Base-by-base conservation (phyloP, 2,113 vertebrate species). In the Rhabdomys dilectus region DNA sequence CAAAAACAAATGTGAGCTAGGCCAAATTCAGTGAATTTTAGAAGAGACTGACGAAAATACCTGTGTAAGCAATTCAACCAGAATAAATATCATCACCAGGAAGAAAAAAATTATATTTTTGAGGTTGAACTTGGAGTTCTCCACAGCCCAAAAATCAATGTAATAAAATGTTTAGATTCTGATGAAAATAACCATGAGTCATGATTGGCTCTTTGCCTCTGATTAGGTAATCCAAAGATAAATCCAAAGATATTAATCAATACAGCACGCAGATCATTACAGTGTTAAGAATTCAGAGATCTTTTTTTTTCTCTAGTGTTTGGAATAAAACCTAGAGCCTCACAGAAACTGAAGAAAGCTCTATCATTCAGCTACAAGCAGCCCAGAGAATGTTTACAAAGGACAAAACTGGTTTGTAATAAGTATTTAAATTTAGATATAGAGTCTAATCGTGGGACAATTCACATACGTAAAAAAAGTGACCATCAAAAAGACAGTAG, bases 141-240 rank as follows among this genome's bases (percentile, higher is more conserved):
- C 42, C 3, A 48, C 7, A 45, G 22, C 5, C 34, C 22, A 73
- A 89, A 84, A 80, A 9, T 13, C 56, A 16, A 76, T 45, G 1
- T 56, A 89, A 70, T 7, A 90, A 16, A 89, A 88, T 89, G 16
- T 45, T 76, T 72, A 78, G 45, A 45, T 89, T 72, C 36, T 39
- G 9, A 15, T 34, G 24, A 94, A 68, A 94, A 86, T 73, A 78
- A 64, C 9, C 36, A 39, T 72, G 62, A 76, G 48, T 45, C 62
- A 78, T 56, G 86, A 53, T 89, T 48, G 82, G 34, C 68, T 94
- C n/a, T 94, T 89, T 89, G 39, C 12, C 88, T 64, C 39, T 72
- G 42, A 77, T 72, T 48, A 34, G 21, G 72, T 24, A 72, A 89
- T 85, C 36, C 1, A 2, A 72, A 92, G 31, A 48, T 6, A 21